These are phyloP conservation scores for Lateolabrax maculatus DNA, from an alignment of 2,797 vertebrate genomes.

Conservation along the genomic window DNA sequence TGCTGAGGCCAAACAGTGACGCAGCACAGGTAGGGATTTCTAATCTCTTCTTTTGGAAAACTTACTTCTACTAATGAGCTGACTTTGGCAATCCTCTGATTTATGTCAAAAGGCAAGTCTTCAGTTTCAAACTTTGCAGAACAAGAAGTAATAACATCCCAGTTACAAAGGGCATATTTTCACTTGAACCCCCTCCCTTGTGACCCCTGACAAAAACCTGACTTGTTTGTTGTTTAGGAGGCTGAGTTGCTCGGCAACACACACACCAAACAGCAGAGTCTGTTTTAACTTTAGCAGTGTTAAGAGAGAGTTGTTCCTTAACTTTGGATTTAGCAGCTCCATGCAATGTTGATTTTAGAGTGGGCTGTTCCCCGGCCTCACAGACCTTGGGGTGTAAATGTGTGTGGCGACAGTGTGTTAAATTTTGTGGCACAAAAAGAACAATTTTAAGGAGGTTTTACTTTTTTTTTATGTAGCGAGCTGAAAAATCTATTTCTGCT, in stretches of 20 bases:
- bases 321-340: conserved; percentile 14
- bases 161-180: conserved; percentile 26
- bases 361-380: neutral
- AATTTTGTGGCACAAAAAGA: neutral
- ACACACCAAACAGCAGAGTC: conserved; percentile 9
- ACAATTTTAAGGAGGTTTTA: neutral
- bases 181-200: neutral
- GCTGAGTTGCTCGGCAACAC: conserved; percentile 36
- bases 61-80: conserved; percentile 25
- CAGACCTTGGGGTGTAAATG: conserved; percentile 12
- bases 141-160: conserved; percentile 4
- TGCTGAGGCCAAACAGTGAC: conserved; percentile 78
- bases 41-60: conserved; percentile 15
- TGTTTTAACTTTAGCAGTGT: conserved; percentile 19
- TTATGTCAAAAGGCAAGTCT: conserved; percentile 2
- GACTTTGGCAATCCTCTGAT: conserved; percentile 25
- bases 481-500: neutral
- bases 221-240: conserved; percentile 39
- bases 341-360: conserved; percentile 36
- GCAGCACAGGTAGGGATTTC: conserved; percentile 32
- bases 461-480: neutral
- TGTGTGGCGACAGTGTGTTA: neutral
- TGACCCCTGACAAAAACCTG: conserved; percentile 24
- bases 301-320: conserved; percentile 18
- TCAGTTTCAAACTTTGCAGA: conserved; percentile 3